phyloP scores from a whole-genome alignment of 2,797 vertebrate genomes.

The Chloroceryle amazona region DNA sequence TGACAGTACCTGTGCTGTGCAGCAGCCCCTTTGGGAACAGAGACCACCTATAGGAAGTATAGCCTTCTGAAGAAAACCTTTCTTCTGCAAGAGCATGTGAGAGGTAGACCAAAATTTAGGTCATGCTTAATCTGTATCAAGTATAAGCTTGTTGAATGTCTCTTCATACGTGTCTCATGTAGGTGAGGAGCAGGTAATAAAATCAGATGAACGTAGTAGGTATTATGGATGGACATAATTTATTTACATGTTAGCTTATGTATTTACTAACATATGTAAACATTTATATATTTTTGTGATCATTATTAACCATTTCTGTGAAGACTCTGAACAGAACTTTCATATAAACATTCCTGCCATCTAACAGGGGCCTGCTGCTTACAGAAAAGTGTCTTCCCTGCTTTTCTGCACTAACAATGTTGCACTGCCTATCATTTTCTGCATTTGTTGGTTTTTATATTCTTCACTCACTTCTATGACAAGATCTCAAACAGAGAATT shows the following conservation, averaged over 20 bases:
- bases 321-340: background rate
- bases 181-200: background rate
- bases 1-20: background rate
- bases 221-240: background rate
- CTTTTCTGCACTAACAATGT: background rate
- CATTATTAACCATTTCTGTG: background rate
- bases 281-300: background rate
- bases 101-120: background rate
- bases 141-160: slow-evolving; percentile 1
- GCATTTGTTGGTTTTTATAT: background rate
- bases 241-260: background rate
- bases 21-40: background rate
- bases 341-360: background rate
- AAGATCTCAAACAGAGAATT: background rate
- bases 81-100: background rate
- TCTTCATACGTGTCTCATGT: background rate
- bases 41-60: background rate
- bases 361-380: background rate
- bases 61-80: background rate
- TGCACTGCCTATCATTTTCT: background rate
- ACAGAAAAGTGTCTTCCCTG: background rate
- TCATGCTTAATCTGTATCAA: background rate
- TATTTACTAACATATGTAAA: fast-evolving
- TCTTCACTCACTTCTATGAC: background rate
- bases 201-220: background rate